phyloP scores from a whole-genome alignment of 53 echinoderm and acorn worm species.

The Mesocentrotus franciscanus region DNA sequence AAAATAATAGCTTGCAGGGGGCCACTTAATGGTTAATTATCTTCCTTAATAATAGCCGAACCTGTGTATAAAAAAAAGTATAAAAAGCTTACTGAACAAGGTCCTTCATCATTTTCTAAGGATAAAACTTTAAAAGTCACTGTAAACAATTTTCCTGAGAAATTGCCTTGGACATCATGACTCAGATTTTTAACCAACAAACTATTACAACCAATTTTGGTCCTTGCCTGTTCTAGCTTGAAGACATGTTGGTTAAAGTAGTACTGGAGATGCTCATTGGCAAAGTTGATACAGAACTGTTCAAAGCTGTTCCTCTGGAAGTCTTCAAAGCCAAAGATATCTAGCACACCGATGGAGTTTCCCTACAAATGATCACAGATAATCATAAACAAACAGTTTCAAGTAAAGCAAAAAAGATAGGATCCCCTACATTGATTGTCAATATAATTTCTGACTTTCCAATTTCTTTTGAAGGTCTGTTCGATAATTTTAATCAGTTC shows the following conservation, averaged over 20 bases:
- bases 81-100: too few relatives aligned
- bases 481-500: too few relatives aligned
- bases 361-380: slow-evolving; percentile 69
- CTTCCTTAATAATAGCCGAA: too few relatives aligned
- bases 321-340: slow-evolving; percentile 99
- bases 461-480: background rate
- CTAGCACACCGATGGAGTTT: slow-evolving; percentile 98
- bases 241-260: slow-evolving; percentile 99
- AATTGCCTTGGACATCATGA: too few relatives aligned
- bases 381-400: slow-evolving; percentile 5
- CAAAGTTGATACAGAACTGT: slow-evolving; percentile 99
- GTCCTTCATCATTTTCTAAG: too few relatives aligned
- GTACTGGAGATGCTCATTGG: slow-evolving; percentile 99
- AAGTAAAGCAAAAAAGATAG: slow-evolving; percentile 27
- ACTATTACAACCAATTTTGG: background rate
- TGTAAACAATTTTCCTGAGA: too few relatives aligned
- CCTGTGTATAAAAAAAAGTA: background rate
- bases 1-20: too few relatives aligned
- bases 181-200: background rate
- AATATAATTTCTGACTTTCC: background rate
- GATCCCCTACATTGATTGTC: background rate
- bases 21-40: too few relatives aligned
- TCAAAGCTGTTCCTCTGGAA: slow-evolving; percentile 98
- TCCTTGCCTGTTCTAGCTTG: slow-evolving; percentile 92
- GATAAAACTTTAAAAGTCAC: too few relatives aligned